phyloP scores from a whole-genome alignment of 2,113 vertebrate species.

The Sprattus sprattus region DNA sequence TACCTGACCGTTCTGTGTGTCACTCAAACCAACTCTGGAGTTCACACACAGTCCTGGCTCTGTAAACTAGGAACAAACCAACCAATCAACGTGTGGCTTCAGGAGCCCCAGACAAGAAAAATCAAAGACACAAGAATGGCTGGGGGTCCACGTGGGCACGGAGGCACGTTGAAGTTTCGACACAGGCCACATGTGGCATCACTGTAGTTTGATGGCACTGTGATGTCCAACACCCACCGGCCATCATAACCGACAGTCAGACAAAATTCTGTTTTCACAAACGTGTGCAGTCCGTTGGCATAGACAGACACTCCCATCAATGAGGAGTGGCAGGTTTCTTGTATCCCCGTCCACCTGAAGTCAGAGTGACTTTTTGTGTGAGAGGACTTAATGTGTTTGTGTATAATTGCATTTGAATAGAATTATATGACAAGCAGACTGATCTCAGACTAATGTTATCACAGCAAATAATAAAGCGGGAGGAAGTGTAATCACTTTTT shows the following conservation, averaged over 20 bases:
- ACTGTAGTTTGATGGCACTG: conserved; percentile 51
- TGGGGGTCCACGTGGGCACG: not conserved
- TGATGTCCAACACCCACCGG: conserved; percentile 46
- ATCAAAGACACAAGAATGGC: not conserved
- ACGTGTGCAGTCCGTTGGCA: conserved; percentile 41
- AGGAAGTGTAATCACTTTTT: no score
- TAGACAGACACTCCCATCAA: conserved; percentile 51
- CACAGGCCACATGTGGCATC: conserved; percentile 61
- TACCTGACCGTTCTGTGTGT: no score
- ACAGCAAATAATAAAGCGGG: no score
- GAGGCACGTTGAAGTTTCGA: conserved; percentile 64
- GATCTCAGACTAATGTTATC: no score
- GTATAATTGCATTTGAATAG: no score
- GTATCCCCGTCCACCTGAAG: conserved; percentile 56
- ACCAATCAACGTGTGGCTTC: no score
- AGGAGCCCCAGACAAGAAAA: not conserved
- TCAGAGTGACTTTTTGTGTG: not conserved
- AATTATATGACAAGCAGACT: not conserved
- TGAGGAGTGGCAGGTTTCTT: conserved; percentile 49
- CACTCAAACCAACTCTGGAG: no score
- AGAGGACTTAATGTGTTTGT: no score
- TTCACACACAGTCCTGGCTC: no score
- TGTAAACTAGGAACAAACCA: no score
- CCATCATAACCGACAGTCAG: conserved; percentile 59
- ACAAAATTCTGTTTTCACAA: conserved; percentile 55